Evolutionary conservation across 2,113 vertebrate species (phyloP).

Genomic region (Ictalurus furcatus): DNA sequence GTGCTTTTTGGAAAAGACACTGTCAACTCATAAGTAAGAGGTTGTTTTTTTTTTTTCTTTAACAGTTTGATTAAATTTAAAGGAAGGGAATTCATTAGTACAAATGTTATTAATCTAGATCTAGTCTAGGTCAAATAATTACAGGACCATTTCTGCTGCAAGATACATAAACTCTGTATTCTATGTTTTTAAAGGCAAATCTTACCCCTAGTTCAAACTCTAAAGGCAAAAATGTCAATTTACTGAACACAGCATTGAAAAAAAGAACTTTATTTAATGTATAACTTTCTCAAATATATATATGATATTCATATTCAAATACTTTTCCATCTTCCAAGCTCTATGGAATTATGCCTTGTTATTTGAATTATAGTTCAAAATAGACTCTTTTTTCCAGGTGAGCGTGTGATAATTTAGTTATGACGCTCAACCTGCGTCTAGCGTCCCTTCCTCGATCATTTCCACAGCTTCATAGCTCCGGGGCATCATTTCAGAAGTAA

Average conservation of each 20-base stretch:
- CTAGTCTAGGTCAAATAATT: too few species aligned
- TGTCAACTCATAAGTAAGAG: not conserved
- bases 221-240: too few species aligned
- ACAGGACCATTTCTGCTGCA: not conserved
- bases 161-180: too few species aligned
- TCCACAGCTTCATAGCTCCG: not conserved
- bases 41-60: too few species aligned
- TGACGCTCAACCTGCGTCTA: too few species aligned
- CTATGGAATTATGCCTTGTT: not conserved
- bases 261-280: too few species aligned
- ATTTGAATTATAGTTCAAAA: not conserved
- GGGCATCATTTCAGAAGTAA: not conserved
- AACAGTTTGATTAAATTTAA: not conserved
- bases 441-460: not conserved
- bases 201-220: too few species aligned
- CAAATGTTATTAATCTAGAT: not conserved
- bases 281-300: not conserved
- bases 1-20: not conserved
- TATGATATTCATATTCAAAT: not conserved
- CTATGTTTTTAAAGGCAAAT: too few species aligned
- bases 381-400: too few species aligned
- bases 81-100: not conserved
- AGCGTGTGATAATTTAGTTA: too few species aligned
- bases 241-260: too few species aligned
- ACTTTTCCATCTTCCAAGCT: not conserved